Evolutionary conservation across 2,113 vertebrate genomes (phyloP), one percentile per base, ranked within the genome.

Genomic region (Heloderma charlesbogerti): DNA sequence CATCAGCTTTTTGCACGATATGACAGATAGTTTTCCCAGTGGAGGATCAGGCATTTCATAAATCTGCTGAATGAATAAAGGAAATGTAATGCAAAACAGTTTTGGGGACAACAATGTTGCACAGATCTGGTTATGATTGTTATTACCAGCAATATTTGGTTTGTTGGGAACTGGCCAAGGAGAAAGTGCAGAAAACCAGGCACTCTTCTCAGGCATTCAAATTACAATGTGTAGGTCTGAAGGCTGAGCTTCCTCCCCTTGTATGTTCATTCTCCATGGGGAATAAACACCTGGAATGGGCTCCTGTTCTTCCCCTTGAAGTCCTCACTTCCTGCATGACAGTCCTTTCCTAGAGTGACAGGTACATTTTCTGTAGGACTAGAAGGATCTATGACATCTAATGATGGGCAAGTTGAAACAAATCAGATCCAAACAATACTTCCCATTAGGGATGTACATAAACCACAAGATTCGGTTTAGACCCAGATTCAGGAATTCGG

Each of bases 31-130:
- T 48, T 60, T 66, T 25, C 40, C 29, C 80, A 27, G 31, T n/a
- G 12, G 60, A 45, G 87, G 3, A 66, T 66, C n/a, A 48, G 57
- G 57, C 5, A 60, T 85, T 89, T 90, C 63, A 72, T 1, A 7
- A 93, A 91, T 90, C 60, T 72, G 37, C 69, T 4, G 0, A 86
- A 89, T 6, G 72, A n/a, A 10, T 89, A 31, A 81, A 81, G 29
- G 16, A 74, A 84, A 18, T 48, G 0, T 3, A 9, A 60, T 66
- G 74, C 91, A 80, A 48, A 4, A 4, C 40, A 0, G 0, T 86
- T 48, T 66, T 71, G 67, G 57, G 72, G 77, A 69, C 40, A 80
- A 37, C 22, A 67, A 66, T 69, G 29, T 37, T 67, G 29, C 18
- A 48, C 43, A 37, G 75, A 79, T 88, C 54, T n/a, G 15, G 18